Base-by-base conservation (phyloP, 2,888 invertebrate genomes). In the Catocala nupta region DNA sequence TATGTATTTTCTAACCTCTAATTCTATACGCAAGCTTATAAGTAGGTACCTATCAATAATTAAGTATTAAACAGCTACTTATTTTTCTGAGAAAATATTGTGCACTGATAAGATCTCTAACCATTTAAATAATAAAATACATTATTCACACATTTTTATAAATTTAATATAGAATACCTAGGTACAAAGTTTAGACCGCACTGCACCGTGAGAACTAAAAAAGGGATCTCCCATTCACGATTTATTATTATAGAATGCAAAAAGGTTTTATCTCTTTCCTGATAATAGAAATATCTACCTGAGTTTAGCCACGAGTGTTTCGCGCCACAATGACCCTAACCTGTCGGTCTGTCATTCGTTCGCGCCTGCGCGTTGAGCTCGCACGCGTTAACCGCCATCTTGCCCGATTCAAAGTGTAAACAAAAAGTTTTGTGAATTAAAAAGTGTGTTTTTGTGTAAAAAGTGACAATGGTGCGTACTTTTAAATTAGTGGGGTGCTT, bases 341-440 rank as follows among this genome's bases (percentile, higher is more conserved):
- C 85, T 90, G 90, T 89, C 90, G 89, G 87, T 68, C 85, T 89
- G 90, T 90, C 91, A 91, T 89, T 91, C 89, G 82, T 72, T 73
- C 81, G 84, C 83, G 86, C 79, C 76, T 77, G 75, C 79, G 74
- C 70, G 84, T 82, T 86, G 83, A 81, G 83, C 65, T 84, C 91
- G 91, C 92, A 92, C 65, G 62, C 62, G 73, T 70, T 63, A 61
- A 49, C 76, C 75, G 75, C 80, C 81, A 73, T 75, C 60, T 78
- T 78, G 63, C 42, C 58, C 47, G 59, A 43, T 59, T 64, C 47
- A 59, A 62, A 73, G 78, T 71, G 73, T 74, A 71, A 64, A 73
- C 71, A 67, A 60, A 36, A 39, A 43, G 8, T 55, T 67, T 75
- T 70, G 65, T 75, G 63, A 75, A 68, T 78, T 70, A 78, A 76